These are phyloP conservation scores for Eira barbara DNA, from an alignment of 2,113 vertebrate species.

Conservation along the genomic window DNA sequence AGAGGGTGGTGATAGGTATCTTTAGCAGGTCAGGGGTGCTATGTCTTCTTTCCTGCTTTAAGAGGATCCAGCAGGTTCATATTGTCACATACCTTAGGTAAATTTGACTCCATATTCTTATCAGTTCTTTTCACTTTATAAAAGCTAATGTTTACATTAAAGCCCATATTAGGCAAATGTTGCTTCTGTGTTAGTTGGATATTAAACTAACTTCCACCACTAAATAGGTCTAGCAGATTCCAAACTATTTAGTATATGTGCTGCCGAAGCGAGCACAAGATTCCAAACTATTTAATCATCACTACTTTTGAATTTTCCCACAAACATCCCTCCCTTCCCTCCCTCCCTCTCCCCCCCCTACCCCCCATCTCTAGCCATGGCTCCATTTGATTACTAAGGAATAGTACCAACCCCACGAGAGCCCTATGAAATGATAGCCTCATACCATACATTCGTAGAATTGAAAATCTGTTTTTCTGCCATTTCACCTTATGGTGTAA, in stretches of 20 bases:
- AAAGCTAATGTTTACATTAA: background rate
- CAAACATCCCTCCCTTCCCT: background rate
- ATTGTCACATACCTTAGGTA: background rate
- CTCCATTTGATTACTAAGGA: background rate
- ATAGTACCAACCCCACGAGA: background rate
- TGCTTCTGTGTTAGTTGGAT: background rate
- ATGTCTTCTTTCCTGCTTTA: background rate
- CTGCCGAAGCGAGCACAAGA: no score
- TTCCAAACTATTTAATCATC: background rate
- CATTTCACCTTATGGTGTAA: background rate
- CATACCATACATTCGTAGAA: background rate
- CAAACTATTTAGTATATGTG: background rate
- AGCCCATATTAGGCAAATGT: background rate
- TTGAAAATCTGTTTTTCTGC: constrained; percentile 48
- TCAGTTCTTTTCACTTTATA: background rate
- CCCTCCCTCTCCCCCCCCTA: background rate
- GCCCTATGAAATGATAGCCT: background rate
- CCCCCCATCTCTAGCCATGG: background rate
- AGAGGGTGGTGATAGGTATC: background rate
- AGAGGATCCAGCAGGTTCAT: background rate
- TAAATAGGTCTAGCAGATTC: background rate
- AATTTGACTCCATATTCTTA: background rate
- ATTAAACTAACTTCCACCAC: background rate
- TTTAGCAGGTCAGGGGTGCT: background rate
- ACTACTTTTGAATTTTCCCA: background rate